A percentile compares a stretch with the other conserved stretches of the same genome.
phyloP scores from a whole-genome alignment of 2,888 invertebrate species.

The Lepidochitona cinerea region DNA sequence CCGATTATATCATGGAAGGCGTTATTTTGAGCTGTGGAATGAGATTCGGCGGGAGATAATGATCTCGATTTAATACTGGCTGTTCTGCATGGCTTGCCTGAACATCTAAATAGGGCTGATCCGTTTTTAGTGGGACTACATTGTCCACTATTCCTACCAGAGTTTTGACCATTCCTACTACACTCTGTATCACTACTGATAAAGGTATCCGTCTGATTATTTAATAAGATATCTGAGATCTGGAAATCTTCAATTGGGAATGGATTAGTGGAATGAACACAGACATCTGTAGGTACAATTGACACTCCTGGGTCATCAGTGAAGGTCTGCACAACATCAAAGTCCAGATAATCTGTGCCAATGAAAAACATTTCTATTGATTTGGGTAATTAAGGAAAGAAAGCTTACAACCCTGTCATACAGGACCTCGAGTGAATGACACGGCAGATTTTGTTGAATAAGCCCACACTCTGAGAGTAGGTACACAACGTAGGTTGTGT shows the following conservation, averaged over 20 bases:
- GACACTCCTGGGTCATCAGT: not conserved
- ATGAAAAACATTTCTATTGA: too few species aligned
- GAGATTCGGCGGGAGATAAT: conserved; percentile 51
- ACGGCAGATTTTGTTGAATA: too few species aligned
- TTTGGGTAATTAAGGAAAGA: too few species aligned
- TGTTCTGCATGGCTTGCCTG: conserved; percentile 14
- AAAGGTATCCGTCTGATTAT: not conserved
- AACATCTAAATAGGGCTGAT: not conserved
- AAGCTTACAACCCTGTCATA: too few species aligned
- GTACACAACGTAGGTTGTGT: too few species aligned
- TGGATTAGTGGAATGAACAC: not conserved
- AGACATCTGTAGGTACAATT: not conserved
- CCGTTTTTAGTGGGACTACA: not conserved
- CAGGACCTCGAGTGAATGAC: too few species aligned
- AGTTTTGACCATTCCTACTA: not conserved
- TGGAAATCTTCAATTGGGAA: not conserved
- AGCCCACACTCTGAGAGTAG: too few species aligned
- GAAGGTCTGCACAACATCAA: not conserved
- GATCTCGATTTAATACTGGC: conserved; percentile 24
- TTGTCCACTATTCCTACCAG: not conserved
- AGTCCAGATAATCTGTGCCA: not conserved
- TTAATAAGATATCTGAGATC: not conserved
- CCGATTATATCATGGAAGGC: conserved; percentile 33
- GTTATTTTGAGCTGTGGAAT: conserved; percentile 45
- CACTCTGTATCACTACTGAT: not conserved